phyloP scores from a whole-genome alignment of 2,888 invertebrate species.

The Panopea generosa region DNA sequence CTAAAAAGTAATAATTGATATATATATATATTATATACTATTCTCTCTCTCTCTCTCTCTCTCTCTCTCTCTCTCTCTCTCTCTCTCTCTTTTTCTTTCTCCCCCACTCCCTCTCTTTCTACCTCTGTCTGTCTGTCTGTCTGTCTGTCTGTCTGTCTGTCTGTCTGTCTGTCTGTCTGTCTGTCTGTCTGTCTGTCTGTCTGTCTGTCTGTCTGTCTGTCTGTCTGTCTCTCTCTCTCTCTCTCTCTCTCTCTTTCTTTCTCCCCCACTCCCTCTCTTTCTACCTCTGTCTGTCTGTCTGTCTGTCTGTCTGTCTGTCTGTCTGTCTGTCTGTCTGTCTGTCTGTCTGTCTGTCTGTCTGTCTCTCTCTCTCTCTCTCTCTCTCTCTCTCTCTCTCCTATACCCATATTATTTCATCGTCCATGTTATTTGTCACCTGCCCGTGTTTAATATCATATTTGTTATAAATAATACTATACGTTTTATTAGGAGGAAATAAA shows the following conservation, averaged over 20 bases:
- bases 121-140: too few relatives aligned
- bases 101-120: too few relatives aligned
- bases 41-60: constrained; percentile 11
- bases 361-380: constrained; percentile 2
- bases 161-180: neutral
- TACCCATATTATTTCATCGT: too few relatives aligned
- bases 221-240: neutral
- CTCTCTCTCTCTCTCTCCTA: too few relatives aligned
- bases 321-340: neutral
- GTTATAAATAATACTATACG: too few relatives aligned
- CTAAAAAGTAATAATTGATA: too few relatives aligned
- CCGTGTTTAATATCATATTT: too few relatives aligned
- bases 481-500: too few relatives aligned
- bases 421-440: too few relatives aligned
- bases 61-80: constrained; percentile 14
- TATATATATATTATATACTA: too few relatives aligned
- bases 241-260: neutral
- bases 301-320: neutral
- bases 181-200: neutral
- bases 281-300: too few relatives aligned
- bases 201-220: neutral
- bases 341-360: constrained; percentile 2
- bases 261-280: neutral
- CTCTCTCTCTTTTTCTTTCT: constrained; percentile 10
- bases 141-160: too few relatives aligned